Evolutionary conservation across 2,797 vertebrate genomes (phyloP).

Genomic region (Buceros bicornis): DNA sequence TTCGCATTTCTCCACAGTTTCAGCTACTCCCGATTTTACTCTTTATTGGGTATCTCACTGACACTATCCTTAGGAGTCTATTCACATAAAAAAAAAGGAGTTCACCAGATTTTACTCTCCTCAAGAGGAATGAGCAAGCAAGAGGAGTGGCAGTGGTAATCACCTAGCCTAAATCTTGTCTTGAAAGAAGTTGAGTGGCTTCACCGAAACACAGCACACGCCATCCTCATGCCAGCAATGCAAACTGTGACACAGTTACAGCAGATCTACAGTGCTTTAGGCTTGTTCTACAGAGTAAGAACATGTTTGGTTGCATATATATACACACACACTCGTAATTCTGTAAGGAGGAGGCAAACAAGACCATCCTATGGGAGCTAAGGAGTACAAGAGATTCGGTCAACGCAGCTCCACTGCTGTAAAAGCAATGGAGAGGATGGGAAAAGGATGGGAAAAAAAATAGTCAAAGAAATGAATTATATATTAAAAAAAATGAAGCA

Average conservation of each 20-base stretch:
- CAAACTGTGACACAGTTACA: background rate
- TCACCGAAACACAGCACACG: background rate
- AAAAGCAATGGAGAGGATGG: background rate
- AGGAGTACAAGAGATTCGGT: background rate
- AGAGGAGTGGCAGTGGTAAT: background rate
- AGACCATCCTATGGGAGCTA: rapidly evolving
- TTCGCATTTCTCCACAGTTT: background rate
- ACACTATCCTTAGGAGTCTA: background rate
- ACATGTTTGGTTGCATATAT: background rate
- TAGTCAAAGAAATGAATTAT: background rate
- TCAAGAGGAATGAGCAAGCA: background rate
- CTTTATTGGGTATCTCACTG: background rate
- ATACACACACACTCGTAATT: too few species aligned
- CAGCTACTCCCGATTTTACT: background rate
- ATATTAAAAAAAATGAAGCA: background rate
- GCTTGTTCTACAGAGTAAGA: background rate
- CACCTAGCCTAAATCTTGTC: background rate
- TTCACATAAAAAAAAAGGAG: background rate
- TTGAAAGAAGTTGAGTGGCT: background rate
- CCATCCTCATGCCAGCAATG: background rate
- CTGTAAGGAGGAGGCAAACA: background rate
- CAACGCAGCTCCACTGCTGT: background rate
- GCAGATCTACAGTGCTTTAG: background rate
- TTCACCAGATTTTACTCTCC: background rate
- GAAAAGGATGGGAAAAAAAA: too few species aligned